Percentiles rank a stretch among this genome's conserved stretches.
These are phyloP conservation scores for Thalassoma bifasciatum DNA, from an alignment of 2,113 vertebrate genomes.

Conservation along the genomic window DNA sequence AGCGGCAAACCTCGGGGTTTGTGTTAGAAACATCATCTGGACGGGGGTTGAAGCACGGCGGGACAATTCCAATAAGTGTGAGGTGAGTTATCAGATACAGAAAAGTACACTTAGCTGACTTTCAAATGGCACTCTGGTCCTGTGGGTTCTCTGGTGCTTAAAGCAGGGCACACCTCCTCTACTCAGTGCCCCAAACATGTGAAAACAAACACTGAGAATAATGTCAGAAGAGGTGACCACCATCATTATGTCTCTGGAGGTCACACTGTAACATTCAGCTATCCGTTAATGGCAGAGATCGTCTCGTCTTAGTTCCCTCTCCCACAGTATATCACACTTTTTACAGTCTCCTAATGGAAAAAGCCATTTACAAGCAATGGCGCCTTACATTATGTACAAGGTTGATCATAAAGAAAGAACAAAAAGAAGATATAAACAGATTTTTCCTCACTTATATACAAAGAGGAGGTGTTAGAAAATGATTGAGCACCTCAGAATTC, in stretches of 20 bases:
- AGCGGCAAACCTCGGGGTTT: slow-evolving; percentile 26
- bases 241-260: slow-evolving; percentile 48
- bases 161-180: slow-evolving; percentile 14
- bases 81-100: slow-evolving; percentile 35
- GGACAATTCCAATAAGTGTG: slow-evolving; percentile 15
- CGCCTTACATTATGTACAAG: slow-evolving; percentile 69
- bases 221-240: slow-evolving; percentile 54
- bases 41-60: slow-evolving; percentile 15
- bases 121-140: slow-evolving; percentile 74
- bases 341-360: slow-evolving; percentile 51
- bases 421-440: slow-evolving; percentile 53
- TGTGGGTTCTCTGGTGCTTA: slow-evolving; percentile 29
- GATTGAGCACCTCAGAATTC: slow-evolving; percentile 64
- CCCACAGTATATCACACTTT: slow-evolving; percentile 63
- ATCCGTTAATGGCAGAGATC: slow-evolving; percentile 53
- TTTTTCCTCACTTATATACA: slow-evolving; percentile 62
- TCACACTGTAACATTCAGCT: slow-evolving; percentile 70
- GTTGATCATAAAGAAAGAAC: slow-evolving; percentile 45
- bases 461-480: slow-evolving; percentile 49
- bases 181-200: slow-evolving; percentile 9
- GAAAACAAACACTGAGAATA: slow-evolving; percentile 67
- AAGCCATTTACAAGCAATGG: slow-evolving; percentile 73
- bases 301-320: slow-evolving; percentile 19
- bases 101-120: slow-evolving; percentile 69
- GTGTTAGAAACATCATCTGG: slow-evolving; percentile 32